Evolutionary conservation across 64 coral and sea anemone genomes (phyloP), one percentile per base, ranked within the genome.

Genomic region (Montipora foliosa): DNA sequence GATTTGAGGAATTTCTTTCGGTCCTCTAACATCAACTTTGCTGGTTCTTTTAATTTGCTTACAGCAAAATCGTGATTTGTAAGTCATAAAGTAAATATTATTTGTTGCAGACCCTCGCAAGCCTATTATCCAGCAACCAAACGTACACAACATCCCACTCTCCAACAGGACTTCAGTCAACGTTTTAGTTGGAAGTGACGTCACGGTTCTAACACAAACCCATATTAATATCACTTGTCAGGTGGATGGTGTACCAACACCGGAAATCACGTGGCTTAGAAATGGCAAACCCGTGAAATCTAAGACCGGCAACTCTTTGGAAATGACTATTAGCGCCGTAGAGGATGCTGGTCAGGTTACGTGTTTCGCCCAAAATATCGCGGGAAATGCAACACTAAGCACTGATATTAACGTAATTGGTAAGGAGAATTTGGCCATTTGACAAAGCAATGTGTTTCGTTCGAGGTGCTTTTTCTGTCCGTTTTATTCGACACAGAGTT

Each of bases 181-280:
- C 16, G 16, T 86, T 21, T 24, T 19, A 16, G 73, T 94, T 22
- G 80, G 88, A 87, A 93, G 93, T 74, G 93, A 96, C 67, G 47
- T 96, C 13, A 94, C 95, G 47, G 80, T 85, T 1, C 66, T 96
- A 75, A 76, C 81, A n/a, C 80, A 91, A 75, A 81, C 88, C 20
- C 93, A 25, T 75, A 10, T 96, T 44, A 93, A 88, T 47, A 77
- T 96, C 29, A 81, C 66, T 9, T 96, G 95, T 73, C 45, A 67
- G 12, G 53, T 58, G 3, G 86, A 44, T 55, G 95, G 95, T 61
- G 47, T 96, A 52, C 95, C 95, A 12, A 77, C 68, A 55, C 95
- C 95, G 21, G 57, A 52, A 37, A 84, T 98, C 51, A 98, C 94
- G 47, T 98, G 97, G 97, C 49, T 74, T 20, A 90, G 82, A 62